These are phyloP conservation scores for Premnoplex brunnescens DNA, from an alignment of 2,797 vertebrate genomes.

Conservation along the genomic window DNA sequence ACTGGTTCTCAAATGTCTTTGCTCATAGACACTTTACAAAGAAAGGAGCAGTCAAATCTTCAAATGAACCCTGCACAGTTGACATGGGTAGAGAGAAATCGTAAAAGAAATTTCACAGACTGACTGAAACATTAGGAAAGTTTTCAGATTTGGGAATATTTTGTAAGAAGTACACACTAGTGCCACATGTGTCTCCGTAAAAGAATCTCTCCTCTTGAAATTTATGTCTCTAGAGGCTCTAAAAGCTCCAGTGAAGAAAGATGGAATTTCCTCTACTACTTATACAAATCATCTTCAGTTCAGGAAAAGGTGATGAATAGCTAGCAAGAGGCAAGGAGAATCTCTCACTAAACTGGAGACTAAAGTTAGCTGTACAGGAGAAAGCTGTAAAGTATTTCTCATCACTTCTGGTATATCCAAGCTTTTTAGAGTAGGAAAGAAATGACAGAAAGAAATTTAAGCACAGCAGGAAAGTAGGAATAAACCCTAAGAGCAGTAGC, in stretches of 20 bases:
- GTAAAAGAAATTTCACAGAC: background rate
- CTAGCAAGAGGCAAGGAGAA: background rate
- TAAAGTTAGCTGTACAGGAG: background rate
- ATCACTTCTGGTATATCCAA: background rate
- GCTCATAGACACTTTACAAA: background rate
- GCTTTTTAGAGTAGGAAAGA: background rate
- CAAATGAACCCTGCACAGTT: background rate
- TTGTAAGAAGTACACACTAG: background rate
- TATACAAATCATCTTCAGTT: background rate
- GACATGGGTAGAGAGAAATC: background rate
- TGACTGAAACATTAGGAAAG: background rate
- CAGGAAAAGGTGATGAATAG: background rate
- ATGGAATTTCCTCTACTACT: background rate
- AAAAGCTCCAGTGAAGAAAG: background rate
- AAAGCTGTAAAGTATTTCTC: conserved; percentile 1
- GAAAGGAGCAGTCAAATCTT: background rate
- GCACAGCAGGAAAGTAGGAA: background rate
- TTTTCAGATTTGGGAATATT: background rate
- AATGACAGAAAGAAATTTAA: background rate
- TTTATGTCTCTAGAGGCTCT: background rate
- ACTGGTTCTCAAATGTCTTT: background rate
- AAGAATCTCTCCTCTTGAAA: background rate
- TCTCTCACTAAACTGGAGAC: background rate
- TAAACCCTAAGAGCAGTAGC: background rate
- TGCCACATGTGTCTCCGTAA: background rate